A percentile compares a stretch with the other conserved stretches of the same genome.
Conservation (phyloP, 2,797 vertebrate species). For the Margarornis squamiger region DNA sequence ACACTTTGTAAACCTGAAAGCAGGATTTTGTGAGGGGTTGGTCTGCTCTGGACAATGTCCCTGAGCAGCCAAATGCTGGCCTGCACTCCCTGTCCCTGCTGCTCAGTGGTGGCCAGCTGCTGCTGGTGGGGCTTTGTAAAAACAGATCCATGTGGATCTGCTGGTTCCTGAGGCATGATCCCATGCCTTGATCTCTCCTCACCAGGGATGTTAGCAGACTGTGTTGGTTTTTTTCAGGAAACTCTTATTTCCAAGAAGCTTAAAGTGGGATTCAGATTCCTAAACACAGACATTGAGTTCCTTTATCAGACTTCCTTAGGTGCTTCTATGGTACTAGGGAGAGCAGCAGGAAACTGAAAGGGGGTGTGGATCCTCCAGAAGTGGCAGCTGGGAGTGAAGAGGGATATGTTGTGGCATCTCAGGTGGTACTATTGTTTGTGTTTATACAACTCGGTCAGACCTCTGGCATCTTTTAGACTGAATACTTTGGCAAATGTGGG, state of each 20-base stretch:
- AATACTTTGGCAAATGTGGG: not conserved
- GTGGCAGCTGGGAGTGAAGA: not conserved
- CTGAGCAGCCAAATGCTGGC: not conserved
- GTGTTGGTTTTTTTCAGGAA: not conserved
- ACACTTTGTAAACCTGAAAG: not conserved
- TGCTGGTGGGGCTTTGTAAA: not conserved
- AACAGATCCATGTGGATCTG: not conserved
- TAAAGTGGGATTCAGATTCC: not conserved
- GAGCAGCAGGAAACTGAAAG: not conserved
- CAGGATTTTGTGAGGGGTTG: not conserved
- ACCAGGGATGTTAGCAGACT: not conserved
- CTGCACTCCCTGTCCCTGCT: not conserved
- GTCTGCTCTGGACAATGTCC: not conserved
- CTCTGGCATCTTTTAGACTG: not conserved
- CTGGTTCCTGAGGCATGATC: not conserved
- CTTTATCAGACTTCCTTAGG: not conserved
- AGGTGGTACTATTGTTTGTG: not conserved
- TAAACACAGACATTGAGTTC: not conserved
- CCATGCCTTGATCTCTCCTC: not conserved
- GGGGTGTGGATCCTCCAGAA: not conserved
- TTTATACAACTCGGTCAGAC: not conserved
- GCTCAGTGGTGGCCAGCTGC: not conserved
- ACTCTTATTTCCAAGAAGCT: not conserved
- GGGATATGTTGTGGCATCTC: not conserved
- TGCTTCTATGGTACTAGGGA: not conserved